Evolutionary conservation across 2,888 invertebrate genomes (phyloP).

Genomic region (Lordiphosa andalusiaca): DNA sequence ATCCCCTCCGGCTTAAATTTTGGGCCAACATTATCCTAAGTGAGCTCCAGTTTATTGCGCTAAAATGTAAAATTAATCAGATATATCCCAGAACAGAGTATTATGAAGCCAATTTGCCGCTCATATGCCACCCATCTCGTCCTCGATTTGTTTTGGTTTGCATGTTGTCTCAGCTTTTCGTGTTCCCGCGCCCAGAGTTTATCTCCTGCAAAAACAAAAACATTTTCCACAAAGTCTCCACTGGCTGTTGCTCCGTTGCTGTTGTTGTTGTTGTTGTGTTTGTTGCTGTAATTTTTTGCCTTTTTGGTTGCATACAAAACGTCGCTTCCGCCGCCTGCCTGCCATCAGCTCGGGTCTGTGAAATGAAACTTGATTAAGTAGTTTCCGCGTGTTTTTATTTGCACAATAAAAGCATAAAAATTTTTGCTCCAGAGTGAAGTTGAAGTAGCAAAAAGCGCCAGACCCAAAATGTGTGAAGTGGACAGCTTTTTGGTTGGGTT

Average conservation of each 20-base stretch:
- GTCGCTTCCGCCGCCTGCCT: constrained; percentile 40
- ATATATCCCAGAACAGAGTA: constrained; percentile 5
- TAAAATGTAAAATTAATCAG: background rate
- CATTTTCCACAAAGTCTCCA: constrained; percentile 47
- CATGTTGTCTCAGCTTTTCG: constrained; percentile 57
- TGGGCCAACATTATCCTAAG: no score
- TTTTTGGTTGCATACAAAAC: constrained; percentile 48
- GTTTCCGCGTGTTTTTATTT: constrained; percentile 76
- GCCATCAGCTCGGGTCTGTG: constrained; percentile 22
- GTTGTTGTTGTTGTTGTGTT: constrained; percentile 15
- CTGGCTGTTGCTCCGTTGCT: constrained; percentile 9
- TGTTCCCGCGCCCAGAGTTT: constrained; percentile 28
- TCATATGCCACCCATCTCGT: background rate
- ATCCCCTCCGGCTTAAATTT: no score
- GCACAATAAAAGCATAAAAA: constrained; percentile 71
- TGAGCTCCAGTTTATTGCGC: no score
- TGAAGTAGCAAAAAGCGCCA: constrained; percentile 47
- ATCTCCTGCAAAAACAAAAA: constrained; percentile 32
- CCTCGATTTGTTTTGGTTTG: constrained; percentile 24
- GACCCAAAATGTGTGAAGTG: constrained; percentile 60
- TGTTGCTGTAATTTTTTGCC: constrained; percentile 37
- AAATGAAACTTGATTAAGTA: constrained; percentile 76
- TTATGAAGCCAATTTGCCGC: constrained; percentile 1
- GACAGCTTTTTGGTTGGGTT: constrained; percentile 30
- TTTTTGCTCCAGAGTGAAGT: constrained; percentile 23